Conservation (phyloP, 2,888 invertebrate genomes). For the Drosophila meridionalis region DNA sequence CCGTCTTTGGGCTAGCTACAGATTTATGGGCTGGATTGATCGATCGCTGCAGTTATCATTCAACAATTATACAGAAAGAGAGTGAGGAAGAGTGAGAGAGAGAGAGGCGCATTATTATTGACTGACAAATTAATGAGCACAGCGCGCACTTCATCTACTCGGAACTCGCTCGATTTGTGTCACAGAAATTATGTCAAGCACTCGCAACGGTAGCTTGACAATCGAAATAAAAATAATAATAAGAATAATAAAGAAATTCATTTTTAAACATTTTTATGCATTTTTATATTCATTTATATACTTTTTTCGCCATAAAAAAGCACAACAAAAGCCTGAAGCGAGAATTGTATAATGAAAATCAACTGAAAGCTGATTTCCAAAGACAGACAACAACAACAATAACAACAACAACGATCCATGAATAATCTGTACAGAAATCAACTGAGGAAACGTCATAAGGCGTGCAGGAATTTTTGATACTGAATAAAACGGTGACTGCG, state of each 20-base stretch:
- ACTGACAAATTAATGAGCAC: conserved; percentile 75
- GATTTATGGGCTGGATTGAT: conserved; percentile 73
- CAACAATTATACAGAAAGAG: conserved; percentile 72
- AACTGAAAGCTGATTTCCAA: conserved; percentile 79
- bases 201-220: conserved; percentile 71
- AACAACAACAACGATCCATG: conserved; percentile 50
- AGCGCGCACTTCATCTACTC: conserved; percentile 38
- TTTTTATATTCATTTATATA: neutral
- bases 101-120: conserved; percentile 58
- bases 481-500: conserved; percentile 58
- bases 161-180: conserved; percentile 52
- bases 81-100: conserved; percentile 19
- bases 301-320: conserved; percentile 49
- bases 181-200: conserved; percentile 73
- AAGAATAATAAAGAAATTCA: conserved; percentile 61
- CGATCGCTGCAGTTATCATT: conserved; percentile 76
- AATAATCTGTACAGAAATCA: conserved; percentile 75
- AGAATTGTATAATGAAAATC: conserved; percentile 67
- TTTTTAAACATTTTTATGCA: conserved; percentile 47
- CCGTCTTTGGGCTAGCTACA: conserved; percentile 32
- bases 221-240: conserved; percentile 46
- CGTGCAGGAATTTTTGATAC: conserved; percentile 74
- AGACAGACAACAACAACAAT: conserved; percentile 58
- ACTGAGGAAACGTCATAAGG: conserved; percentile 67
- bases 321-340: conserved; percentile 39